Conservation (phyloP, 1,140 invertebrate species). For the Marisa cornuarietis region DNA sequence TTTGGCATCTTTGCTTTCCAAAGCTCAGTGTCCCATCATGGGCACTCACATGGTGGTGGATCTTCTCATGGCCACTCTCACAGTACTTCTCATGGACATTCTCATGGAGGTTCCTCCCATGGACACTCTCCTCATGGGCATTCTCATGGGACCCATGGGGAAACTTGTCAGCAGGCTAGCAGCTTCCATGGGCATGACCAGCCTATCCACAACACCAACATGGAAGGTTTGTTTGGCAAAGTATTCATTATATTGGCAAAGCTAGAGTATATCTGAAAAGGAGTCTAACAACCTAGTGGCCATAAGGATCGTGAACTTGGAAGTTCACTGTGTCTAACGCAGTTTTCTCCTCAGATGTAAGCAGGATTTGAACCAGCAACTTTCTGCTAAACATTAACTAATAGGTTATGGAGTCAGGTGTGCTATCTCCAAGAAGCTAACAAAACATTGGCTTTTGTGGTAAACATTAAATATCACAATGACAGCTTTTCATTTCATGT, state of each 20-base stretch:
- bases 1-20: conserved; percentile 96
- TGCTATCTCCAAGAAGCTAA: too few relatives aligned
- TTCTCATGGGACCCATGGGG: conserved; percentile 12
- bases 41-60: conserved; percentile 58
- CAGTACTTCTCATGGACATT: conserved; percentile 63
- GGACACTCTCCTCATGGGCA: conserved; percentile 5
- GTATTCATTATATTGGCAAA: neutral
- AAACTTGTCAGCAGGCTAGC: conserved; percentile 14
- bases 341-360: too few relatives aligned
- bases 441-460: too few relatives aligned
- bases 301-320: too few relatives aligned
- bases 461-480: too few relatives aligned
- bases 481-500: too few relatives aligned
- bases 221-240: conserved; percentile 69
- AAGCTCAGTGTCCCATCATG: conserved; percentile 73
- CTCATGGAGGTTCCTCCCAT: conserved; percentile 53
- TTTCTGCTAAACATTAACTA: too few relatives aligned
- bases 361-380: too few relatives aligned
- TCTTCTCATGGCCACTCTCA: conserved; percentile 62
- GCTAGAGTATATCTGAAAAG: too few relatives aligned
- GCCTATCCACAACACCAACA: conserved; percentile 71
- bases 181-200: conserved; percentile 39
- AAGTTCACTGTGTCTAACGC: too few relatives aligned
- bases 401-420: too few relatives aligned
- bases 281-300: too few relatives aligned